Conservation (phyloP, 1,140 invertebrate species). For the Macrosteles quadrilineatus region DNA sequence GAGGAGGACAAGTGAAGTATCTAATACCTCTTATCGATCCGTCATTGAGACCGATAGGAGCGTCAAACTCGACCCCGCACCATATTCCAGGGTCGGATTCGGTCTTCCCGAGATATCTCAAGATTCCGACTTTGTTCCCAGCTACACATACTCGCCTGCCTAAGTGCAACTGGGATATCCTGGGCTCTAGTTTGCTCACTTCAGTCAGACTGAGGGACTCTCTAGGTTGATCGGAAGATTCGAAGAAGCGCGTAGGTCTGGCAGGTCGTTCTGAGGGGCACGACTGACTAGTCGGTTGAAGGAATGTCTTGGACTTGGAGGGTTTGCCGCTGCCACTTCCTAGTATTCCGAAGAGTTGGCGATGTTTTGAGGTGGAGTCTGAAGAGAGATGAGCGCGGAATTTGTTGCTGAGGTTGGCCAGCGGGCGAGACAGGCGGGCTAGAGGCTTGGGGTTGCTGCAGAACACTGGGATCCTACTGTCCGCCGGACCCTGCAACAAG, state of each 20-base stretch:
- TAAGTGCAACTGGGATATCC: slow-evolving; percentile 47
- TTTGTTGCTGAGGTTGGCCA: slow-evolving; percentile 43
- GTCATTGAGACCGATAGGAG: slow-evolving; percentile 63
- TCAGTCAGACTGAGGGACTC: slow-evolving; percentile 37
- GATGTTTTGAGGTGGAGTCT: slow-evolving; percentile 34
- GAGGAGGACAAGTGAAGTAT: slow-evolving; percentile 55
- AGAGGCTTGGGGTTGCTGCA: slow-evolving; percentile 38
- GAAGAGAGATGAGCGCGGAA: slow-evolving; percentile 42
- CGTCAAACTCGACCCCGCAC: slow-evolving; percentile 64
- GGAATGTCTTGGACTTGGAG: slow-evolving; percentile 17
- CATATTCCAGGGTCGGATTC: slow-evolving; percentile 60
- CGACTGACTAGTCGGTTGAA: background rate
- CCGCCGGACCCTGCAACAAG: slow-evolving; percentile 47
- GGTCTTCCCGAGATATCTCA: slow-evolving; percentile 60
- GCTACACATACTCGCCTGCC: slow-evolving; percentile 58
- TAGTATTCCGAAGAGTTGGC: slow-evolving; percentile 39
- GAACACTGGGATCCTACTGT: slow-evolving; percentile 48
- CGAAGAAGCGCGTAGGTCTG: slow-evolving; percentile 19
- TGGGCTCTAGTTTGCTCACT: slow-evolving; percentile 27
- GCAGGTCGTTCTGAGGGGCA: slow-evolving; percentile 20
- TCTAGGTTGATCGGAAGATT: slow-evolving; percentile 26
- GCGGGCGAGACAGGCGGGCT: slow-evolving; percentile 38
- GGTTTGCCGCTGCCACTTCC: slow-evolving; percentile 8
- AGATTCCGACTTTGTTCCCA: slow-evolving; percentile 54
- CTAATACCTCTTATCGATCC: slow-evolving; percentile 59